A percentile compares a stretch with the other conserved stretches of the same genome.
These are phyloP conservation scores for Uloborus diversus DNA, from an alignment of 1,140 invertebrate species.

Conservation along the genomic window DNA sequence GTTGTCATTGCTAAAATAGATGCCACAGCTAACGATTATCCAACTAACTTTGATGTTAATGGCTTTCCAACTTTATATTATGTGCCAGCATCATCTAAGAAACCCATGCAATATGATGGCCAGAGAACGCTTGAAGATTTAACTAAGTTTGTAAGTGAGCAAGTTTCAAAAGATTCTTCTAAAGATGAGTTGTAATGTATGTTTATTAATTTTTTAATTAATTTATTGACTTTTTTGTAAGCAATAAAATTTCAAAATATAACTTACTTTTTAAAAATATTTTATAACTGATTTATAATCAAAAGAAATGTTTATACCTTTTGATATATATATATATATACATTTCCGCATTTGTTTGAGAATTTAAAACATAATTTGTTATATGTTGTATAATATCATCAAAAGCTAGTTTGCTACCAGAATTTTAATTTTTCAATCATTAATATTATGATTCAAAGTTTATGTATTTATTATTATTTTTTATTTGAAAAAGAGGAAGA, in stretches of 20 bases:
- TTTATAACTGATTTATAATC: not conserved
- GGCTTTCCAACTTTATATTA: constrained; percentile 71
- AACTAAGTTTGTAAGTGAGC: constrained; percentile 59
- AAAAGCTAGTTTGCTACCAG: too few relatives aligned
- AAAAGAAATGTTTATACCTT: not conserved
- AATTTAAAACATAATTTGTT: too few relatives aligned
- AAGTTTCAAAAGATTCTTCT: constrained; percentile 14
- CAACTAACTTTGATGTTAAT: constrained; percentile 66
- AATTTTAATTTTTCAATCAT: too few relatives aligned
- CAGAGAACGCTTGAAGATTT: constrained; percentile 66
- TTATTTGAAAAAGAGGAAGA: too few relatives aligned
- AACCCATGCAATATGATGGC: constrained; percentile 66
- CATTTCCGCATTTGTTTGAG: not conserved
- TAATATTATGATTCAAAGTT: too few relatives aligned
- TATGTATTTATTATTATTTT: too few relatives aligned
- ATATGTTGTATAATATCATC: too few relatives aligned
- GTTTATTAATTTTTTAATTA: not conserved
- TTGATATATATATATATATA: too few relatives aligned
- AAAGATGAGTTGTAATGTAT: constrained; percentile 58
- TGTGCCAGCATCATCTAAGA: constrained; percentile 66
- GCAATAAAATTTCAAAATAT: not conserved
- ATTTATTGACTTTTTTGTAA: not conserved
- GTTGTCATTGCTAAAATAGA: constrained; percentile 69
- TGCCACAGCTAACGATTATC: constrained; percentile 69
- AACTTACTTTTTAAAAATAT: not conserved